Conservation (phyloP, 2,797 vertebrate species). For the Mus minutoides region DNA sequence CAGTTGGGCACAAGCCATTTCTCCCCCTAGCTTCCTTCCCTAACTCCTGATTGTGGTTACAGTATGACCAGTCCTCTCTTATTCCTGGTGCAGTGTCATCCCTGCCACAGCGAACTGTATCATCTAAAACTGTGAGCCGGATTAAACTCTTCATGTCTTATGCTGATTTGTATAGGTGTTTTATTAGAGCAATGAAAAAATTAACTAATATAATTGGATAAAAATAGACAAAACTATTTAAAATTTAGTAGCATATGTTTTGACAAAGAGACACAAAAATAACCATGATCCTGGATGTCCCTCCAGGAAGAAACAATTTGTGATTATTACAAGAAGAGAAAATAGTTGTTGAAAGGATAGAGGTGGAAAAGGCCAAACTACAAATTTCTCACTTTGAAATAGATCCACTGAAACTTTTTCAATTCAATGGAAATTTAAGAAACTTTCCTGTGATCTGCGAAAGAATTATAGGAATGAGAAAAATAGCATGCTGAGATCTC, state of each 20-base stretch:
- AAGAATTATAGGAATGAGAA: neutral
- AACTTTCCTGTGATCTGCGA: neutral
- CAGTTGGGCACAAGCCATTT: too few relatives aligned
- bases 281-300: neutral
- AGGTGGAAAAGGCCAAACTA: neutral
- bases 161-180: neutral
- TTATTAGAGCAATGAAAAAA: neutral
- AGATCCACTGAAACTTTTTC: neutral
- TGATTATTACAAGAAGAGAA: neutral
- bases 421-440: neutral
- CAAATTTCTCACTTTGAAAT: neutral
- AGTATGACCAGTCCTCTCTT: neutral
- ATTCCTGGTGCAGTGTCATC: neutral
- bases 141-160: neutral
- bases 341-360: neutral
- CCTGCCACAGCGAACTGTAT: too few relatives aligned
- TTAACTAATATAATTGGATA: neutral
- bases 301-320: neutral
- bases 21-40: too few relatives aligned
- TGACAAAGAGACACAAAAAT: constrained; percentile 7
- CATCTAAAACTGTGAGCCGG: neutral
- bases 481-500: neutral
- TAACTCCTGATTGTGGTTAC: neutral
- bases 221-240: neutral
- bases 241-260: neutral